Evolutionary conservation across 2,113 vertebrate genomes (phyloP), one percentile per base, ranked within the genome.

Genomic region (Pelobates fuscus): DNA sequence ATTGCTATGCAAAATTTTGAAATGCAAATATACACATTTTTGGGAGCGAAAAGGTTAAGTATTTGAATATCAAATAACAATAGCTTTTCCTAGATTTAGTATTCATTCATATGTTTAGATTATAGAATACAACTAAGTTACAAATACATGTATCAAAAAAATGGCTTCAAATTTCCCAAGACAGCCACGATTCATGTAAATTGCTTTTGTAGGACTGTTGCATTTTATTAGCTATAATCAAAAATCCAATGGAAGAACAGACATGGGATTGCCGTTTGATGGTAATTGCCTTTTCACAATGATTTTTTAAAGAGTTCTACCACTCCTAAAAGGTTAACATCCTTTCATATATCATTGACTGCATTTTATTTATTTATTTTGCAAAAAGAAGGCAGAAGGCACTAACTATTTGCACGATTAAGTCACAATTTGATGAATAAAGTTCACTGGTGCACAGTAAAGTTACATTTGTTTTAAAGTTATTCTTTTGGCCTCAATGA

Each of bases 271-370:
- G 30, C 66, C 66, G 43, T 70, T 15, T 60, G 30, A 32, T 23
- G 29, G 68, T 23, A 59, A 44, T 59, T 26, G 55, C 68, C 23
- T 60, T 49, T 52, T 52, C n/a, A 20, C 49, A 20, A 72, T 72
- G 20, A 25, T 52, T 72, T 61, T 72, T 72, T 72, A 54, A 72
- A 54, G 59, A 63, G 49, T 25, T 54, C 46, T 27, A 54, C 12
- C 32, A 43, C 30, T 74, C 46, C 23, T 65, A n/a, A 66, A 74
- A 74, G 71, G 71, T 74, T 74, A 74, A 74, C 24, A 27, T 55
- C 61, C 44, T 74, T 65, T 74, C 46, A 43, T 64, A 57, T 65
- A 21, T 29, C 30, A 15, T 21, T 57, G 62, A 43, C 26, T 66
- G 24, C 32, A 55, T 43, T 65, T 66, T 43, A 3, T 5, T 5